Conservation (phyloP, 2,888 invertebrate species). For the Tachina fera region DNA sequence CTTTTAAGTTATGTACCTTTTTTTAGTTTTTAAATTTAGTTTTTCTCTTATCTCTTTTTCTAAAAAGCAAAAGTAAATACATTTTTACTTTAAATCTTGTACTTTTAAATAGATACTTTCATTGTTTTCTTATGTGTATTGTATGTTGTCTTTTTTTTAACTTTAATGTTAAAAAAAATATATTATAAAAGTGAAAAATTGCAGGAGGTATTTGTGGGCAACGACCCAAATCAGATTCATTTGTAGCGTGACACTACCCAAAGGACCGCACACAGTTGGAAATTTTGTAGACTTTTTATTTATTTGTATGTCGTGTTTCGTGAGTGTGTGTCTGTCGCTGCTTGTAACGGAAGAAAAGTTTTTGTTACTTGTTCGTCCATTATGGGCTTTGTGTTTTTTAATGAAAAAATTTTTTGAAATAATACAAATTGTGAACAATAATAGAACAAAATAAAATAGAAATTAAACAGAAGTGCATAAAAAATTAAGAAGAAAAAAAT, state of each 20-base stretch:
- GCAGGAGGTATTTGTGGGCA: constrained; percentile 71
- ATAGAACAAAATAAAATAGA: constrained; percentile 44
- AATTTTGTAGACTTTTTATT: constrained; percentile 35
- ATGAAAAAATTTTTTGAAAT: background rate
- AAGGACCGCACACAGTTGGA: constrained; percentile 60
- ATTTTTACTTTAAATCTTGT: background rate
- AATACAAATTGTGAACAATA: constrained; percentile 48
- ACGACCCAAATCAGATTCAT: constrained; percentile 73
- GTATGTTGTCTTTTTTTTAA: background rate
- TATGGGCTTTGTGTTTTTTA: constrained; percentile 29
- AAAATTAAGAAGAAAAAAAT: constrained; percentile 13
- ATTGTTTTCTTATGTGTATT: constrained; percentile 14
- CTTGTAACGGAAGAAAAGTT: constrained; percentile 61
- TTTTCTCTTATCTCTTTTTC: background rate
- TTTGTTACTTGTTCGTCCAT: constrained; percentile 43
- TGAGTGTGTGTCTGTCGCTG: constrained; percentile 18
- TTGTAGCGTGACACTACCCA: constrained; percentile 66
- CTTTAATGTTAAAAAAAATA: constrained; percentile 48
- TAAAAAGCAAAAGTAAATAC: background rate
- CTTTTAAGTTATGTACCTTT: background rate
- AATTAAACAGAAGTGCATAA: constrained; percentile 40
- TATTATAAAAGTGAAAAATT: constrained; percentile 63
- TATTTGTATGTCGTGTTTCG: constrained; percentile 28
- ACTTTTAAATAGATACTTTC: constrained; percentile 33
- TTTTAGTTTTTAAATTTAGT: background rate